phyloP scores from a whole-genome alignment of 2,888 invertebrate species.

The Bruchidius siliquastri region DNA sequence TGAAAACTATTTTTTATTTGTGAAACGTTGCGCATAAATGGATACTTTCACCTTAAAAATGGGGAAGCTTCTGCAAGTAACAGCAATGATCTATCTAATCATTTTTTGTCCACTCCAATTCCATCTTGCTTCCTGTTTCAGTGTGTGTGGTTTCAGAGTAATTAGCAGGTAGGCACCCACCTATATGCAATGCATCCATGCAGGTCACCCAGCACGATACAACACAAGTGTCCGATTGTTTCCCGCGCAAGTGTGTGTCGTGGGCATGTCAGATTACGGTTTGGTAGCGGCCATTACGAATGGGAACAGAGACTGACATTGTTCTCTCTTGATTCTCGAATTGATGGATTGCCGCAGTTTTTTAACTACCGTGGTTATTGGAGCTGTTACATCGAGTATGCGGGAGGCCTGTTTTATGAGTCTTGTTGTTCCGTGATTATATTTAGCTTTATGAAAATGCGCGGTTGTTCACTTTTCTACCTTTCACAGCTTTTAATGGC shows the following conservation, averaged over 20 bases:
- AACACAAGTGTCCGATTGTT: not conserved
- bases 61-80: no score
- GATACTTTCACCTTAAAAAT: no score
- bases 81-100: no score
- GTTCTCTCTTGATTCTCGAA: not conserved
- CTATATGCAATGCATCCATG: not conserved
- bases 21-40: no score
- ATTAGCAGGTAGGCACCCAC: not conserved
- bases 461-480: not conserved
- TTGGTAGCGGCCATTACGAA: not conserved
- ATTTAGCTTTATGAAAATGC: not conserved
- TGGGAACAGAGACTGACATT: not conserved
- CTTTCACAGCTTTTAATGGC: not conserved
- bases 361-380: not conserved
- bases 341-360: not conserved
- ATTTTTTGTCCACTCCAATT: no score
- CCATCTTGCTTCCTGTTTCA: not conserved
- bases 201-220: not conserved
- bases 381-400: not conserved
- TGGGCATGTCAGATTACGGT: not conserved
- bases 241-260: not conserved
- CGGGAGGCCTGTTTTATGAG: not conserved
- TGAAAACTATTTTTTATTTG: no score
- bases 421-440: not conserved
- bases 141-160: not conserved